Conservation (phyloP, 2,888 invertebrate species). For the Calliphora vomitoria region DNA sequence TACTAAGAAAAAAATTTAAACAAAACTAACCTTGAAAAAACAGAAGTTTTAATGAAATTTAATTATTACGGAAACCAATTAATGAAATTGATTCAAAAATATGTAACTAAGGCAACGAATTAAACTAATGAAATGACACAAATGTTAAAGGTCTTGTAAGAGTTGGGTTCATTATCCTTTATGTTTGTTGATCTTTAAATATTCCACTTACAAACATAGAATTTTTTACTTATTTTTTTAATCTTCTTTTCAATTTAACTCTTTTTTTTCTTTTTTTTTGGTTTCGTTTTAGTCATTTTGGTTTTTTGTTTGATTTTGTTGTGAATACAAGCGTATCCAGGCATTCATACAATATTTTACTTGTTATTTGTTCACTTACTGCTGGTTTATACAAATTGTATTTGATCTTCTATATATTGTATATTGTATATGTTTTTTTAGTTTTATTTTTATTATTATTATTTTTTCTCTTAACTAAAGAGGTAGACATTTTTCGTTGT, state of each 20-base stretch:
- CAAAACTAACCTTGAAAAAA: conserved; percentile 22
- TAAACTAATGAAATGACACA: not conserved
- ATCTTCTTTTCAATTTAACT: conserved; percentile 1
- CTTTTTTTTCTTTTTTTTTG: not conserved
- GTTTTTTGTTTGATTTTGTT: conserved; percentile 44
- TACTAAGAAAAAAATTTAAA: conserved; percentile 2
- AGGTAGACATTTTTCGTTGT: conserved; percentile 47
- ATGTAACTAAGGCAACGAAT: not conserved
- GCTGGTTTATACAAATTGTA: conserved; percentile 48
- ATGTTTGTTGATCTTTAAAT: conserved; percentile 29
- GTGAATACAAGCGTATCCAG: conserved; percentile 55
- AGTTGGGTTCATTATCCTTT: conserved; percentile 34
- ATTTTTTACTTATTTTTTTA: not conserved
- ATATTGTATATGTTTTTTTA: too few relatives aligned
- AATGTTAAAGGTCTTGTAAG: not conserved
- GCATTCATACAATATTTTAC: conserved; percentile 50
- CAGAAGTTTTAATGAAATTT: not conserved
- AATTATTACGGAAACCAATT: not conserved
- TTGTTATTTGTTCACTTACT: conserved; percentile 61
- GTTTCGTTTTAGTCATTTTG: conserved; percentile 24
- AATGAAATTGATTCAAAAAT: too few relatives aligned
- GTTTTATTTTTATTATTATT: too few relatives aligned
- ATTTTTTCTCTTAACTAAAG: conserved; percentile 34
- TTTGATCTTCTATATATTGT: conserved; percentile 55
- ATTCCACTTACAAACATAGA: conserved; percentile 13